Evolutionary conservation across 2,797 vertebrate genomes (phyloP).

Genomic region (Neomorphus geoffroyi): DNA sequence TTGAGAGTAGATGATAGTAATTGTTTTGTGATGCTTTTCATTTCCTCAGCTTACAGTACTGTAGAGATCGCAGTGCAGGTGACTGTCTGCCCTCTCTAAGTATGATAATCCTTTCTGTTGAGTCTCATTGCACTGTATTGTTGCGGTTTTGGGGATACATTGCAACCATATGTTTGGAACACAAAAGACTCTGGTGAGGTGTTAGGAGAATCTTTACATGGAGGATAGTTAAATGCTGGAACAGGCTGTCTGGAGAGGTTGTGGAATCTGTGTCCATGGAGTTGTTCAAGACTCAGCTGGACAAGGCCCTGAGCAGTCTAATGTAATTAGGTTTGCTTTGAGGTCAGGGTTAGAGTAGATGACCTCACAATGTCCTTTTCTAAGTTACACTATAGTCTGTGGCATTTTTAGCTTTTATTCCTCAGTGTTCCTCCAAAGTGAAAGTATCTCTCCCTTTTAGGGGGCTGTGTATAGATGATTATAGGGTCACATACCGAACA

Average conservation of each 20-base stretch:
- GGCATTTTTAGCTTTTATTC: not conserved
- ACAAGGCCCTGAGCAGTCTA: not conserved
- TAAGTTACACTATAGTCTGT: not conserved
- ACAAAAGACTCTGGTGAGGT: not conserved
- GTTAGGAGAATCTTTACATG: not conserved
- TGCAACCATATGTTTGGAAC: not conserved
- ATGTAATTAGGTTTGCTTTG: not conserved
- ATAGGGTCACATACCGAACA: not conserved
- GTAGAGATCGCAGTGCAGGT: rapidly evolving
- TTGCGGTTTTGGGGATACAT: not conserved
- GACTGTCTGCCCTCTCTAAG: not conserved
- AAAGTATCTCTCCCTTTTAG: not conserved
- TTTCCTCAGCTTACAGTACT: not conserved
- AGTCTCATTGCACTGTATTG: not conserved
- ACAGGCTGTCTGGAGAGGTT: not conserved
- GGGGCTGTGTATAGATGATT: rapidly evolving
- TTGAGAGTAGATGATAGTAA: not conserved
- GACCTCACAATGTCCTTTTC: not conserved
- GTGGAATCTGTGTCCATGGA: not conserved
- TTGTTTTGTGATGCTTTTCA: not conserved
- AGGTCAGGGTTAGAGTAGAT: not conserved
- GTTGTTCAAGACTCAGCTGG: not conserved
- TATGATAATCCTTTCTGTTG: rapidly evolving
- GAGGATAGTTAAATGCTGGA: not conserved
- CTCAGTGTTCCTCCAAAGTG: not conserved